Percentiles rank a stretch among this genome's conserved stretches.
Evolutionary conservation across 1,140 invertebrate genomes (phyloP).

Genomic region (Drosophila murphyi): DNA sequence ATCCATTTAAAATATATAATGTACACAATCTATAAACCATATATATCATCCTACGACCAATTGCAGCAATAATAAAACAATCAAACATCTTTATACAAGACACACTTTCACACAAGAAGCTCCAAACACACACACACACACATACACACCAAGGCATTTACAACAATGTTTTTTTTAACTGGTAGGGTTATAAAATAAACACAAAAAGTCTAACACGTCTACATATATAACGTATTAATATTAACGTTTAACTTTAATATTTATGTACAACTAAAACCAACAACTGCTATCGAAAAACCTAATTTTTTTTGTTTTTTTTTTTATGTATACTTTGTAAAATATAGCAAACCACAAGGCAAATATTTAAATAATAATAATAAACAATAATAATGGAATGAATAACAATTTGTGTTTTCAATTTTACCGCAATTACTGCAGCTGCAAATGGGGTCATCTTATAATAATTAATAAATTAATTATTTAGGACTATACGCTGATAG

Average conservation of each 20-base stretch:
- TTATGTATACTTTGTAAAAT: conserved; percentile 81
- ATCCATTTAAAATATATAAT: conserved; percentile 10
- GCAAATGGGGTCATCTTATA: too few species aligned
- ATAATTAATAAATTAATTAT: too few species aligned
- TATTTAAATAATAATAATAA: conserved; percentile 50
- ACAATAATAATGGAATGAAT: conserved; percentile 44
- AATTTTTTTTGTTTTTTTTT: conserved; percentile 37
- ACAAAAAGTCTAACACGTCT: conserved; percentile 36
- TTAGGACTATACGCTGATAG: too few species aligned
- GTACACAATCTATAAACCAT: conserved; percentile 19
- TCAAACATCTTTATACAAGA: conserved; percentile 20
- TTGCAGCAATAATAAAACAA: conserved; percentile 39
- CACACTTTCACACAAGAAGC: background rate
- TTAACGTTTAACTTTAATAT: conserved; percentile 74
- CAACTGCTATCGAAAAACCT: conserved; percentile 41
- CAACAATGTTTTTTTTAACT: conserved; percentile 50
- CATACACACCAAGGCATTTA: conserved; percentile 41
- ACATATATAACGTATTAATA: conserved; percentile 52
- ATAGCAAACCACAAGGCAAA: conserved; percentile 70
- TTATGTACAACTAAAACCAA: conserved; percentile 69
- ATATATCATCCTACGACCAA: conserved; percentile 26
- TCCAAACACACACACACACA: conserved; percentile 1
- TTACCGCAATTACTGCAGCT: background rate
- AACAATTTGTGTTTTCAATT: conserved; percentile 9
- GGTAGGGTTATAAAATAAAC: conserved; percentile 39